Percentiles rank a stretch among this genome's conserved stretches.
These are phyloP conservation scores for Hoplodrina ambigua DNA, from an alignment of 2,888 invertebrate species.

Conservation along the genomic window DNA sequence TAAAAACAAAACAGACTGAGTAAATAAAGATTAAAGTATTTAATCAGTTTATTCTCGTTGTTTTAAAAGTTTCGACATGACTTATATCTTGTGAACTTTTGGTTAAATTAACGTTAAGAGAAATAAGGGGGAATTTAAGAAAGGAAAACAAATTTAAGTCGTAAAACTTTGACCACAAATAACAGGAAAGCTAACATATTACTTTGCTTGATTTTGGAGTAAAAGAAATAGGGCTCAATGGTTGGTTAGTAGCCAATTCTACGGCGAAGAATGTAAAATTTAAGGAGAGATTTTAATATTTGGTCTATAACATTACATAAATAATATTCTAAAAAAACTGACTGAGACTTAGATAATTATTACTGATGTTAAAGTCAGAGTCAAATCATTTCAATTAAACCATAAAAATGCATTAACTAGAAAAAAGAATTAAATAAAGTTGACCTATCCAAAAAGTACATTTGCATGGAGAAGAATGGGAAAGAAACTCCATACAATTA, in stretches of 20 bases:
- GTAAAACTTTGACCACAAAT: conserved; percentile 59
- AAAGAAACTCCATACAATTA: too few species aligned
- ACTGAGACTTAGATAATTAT: background rate
- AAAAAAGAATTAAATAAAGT: too few species aligned
- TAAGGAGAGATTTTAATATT: background rate
- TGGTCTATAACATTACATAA: background rate
- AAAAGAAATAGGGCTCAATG: background rate
- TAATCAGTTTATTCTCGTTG: conserved; percentile 83
- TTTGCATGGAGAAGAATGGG: too few species aligned
- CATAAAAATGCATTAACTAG: too few species aligned
- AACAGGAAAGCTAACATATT: conserved; percentile 35
- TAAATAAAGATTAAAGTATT: conserved; percentile 89
- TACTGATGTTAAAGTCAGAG: too few species aligned
- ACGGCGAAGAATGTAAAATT: background rate
- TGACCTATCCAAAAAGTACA: too few species aligned
- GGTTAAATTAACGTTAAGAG: conserved; percentile 65
- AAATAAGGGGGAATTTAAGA: conserved; percentile 57
- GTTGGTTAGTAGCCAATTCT: conserved; percentile 1
- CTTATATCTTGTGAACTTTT: conserved; percentile 82
- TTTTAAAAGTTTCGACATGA: conserved; percentile 85
- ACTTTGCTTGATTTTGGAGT: conserved; percentile 20
- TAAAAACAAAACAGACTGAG: conserved; percentile 82
- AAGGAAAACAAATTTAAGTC: conserved; percentile 59
- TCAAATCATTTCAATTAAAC: too few species aligned
- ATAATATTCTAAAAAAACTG: background rate